A percentile compares a stretch with the other conserved stretches of the same genome.
Conservation (phyloP, 2,888 invertebrate species). For the Cotesia congregata region DNA sequence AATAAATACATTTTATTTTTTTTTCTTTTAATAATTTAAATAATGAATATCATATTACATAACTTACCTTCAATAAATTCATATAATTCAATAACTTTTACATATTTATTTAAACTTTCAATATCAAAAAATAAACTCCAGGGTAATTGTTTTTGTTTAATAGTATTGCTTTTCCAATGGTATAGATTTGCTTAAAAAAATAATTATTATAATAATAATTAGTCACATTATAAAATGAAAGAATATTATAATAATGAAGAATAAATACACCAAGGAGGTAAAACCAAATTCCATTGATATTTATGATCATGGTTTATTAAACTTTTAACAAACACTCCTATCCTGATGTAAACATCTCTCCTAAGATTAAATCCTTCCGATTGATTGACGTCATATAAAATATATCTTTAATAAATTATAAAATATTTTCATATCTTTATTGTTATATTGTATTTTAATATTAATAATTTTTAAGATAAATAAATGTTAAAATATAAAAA, state of each 20-base stretch:
- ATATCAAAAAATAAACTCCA: slow-evolving; percentile 93
- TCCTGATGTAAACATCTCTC: slow-evolving; percentile 94
- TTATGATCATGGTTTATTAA: slow-evolving; percentile 72
- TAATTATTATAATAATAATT: neutral
- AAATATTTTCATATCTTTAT: no score
- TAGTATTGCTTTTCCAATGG: slow-evolving; percentile 84
- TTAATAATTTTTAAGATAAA: slow-evolving; percentile 13
- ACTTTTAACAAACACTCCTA: slow-evolving; percentile 85
- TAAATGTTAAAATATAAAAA: slow-evolving; percentile 24
- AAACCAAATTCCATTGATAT: slow-evolving; percentile 77
- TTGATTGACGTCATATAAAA: slow-evolving; percentile 94
- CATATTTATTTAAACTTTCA: slow-evolving; percentile 80
- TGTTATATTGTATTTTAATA: no score
- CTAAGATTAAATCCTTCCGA: slow-evolving; percentile 97
- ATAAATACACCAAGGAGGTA: slow-evolving; percentile 88
- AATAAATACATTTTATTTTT: no score
- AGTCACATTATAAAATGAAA: slow-evolving; percentile 1
- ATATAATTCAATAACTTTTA: slow-evolving; percentile 89
- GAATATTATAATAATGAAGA: slow-evolving; percentile 2
- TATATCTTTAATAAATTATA: slow-evolving; percentile 73
- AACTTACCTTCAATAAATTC: slow-evolving; percentile 79
- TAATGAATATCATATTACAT: neutral
- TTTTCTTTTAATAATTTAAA: neutral
- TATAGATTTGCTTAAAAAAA: slow-evolving; percentile 74
- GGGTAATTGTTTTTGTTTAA: slow-evolving; percentile 76